These are phyloP conservation scores for Habropoda laboriosa DNA, from an alignment of 1,140 invertebrate genomes.

Conservation along the genomic window DNA sequence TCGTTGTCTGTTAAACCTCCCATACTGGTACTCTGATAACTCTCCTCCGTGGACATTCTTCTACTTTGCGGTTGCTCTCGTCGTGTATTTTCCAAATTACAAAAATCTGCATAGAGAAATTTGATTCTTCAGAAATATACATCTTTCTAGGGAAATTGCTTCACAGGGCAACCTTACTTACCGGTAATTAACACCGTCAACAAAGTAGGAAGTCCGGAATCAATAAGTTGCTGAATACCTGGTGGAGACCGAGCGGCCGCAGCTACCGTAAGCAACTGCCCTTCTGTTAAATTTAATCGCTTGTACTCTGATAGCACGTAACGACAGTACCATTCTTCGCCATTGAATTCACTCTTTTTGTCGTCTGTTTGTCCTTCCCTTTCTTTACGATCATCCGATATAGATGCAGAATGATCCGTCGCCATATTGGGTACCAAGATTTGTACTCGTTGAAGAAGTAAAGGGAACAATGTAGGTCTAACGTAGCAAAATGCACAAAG, in stretches of 20 bases:
- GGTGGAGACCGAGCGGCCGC: constrained; percentile 89
- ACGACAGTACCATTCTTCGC: constrained; percentile 82
- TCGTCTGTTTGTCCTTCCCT: constrained; percentile 87
- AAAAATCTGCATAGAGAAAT: constrained; percentile 80
- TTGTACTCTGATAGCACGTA: constrained; percentile 74
- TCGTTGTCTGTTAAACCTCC: constrained; percentile 80
- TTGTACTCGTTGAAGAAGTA: constrained; percentile 88
- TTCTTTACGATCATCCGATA: constrained; percentile 85
- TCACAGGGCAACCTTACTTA: constrained; percentile 28
- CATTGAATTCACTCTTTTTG: constrained; percentile 84
- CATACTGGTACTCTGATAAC: constrained; percentile 27
- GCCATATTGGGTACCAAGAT: constrained; percentile 84
- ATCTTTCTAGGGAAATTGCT: too few relatives aligned
- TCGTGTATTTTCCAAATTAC: constrained; percentile 72
- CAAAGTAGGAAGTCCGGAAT: constrained; percentile 88
- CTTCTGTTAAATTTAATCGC: constrained; percentile 82
- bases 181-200: constrained; percentile 83
- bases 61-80: constrained; percentile 45
- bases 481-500: constrained; percentile 93
- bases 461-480: constrained; percentile 88
- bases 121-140: neutral
- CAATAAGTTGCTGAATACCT: constrained; percentile 88
- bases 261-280: constrained; percentile 88
- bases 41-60: constrained; percentile 42
- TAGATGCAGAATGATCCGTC: constrained; percentile 81